phyloP scores from a whole-genome alignment of 2,113 vertebrate genomes.

The Dromaius novaehollandiae region DNA sequence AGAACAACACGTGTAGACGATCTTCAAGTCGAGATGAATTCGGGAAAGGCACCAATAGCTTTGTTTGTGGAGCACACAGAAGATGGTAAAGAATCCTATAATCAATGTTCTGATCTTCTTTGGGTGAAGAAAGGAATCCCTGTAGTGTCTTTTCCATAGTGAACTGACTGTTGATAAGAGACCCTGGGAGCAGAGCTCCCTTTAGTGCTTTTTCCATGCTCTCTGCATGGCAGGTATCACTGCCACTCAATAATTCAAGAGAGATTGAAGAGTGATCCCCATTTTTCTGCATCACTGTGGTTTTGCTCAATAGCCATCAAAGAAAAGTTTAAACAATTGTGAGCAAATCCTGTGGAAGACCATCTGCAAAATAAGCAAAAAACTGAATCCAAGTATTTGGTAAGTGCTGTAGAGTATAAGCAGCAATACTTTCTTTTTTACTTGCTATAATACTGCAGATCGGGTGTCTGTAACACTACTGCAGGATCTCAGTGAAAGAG shows the following conservation, averaged over 20 bases:
- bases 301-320: not conserved
- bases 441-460: not conserved
- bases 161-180: not conserved
- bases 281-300: not conserved
- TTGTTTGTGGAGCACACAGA: not conserved
- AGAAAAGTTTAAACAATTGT: not conserved
- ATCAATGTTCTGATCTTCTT: not conserved
- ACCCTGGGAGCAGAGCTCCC: not conserved
- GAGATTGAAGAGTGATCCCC: not conserved
- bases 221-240: not conserved
- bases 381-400: not conserved
- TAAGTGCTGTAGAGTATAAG: not conserved
- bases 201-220: not conserved
- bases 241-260: not conserved
- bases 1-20: not conserved
- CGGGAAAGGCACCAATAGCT: not conserved
- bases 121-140: not conserved
- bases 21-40: not conserved
- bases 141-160: not conserved
- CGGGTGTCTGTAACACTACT: not conserved
- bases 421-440: not conserved
- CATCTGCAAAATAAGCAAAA: constrained; percentile 16
- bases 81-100: not conserved
- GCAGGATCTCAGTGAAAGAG: not conserved
- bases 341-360: not conserved